Evolutionary conservation across 2,888 invertebrate species (phyloP).

Genomic region (Scotopteryx bipunctaria): DNA sequence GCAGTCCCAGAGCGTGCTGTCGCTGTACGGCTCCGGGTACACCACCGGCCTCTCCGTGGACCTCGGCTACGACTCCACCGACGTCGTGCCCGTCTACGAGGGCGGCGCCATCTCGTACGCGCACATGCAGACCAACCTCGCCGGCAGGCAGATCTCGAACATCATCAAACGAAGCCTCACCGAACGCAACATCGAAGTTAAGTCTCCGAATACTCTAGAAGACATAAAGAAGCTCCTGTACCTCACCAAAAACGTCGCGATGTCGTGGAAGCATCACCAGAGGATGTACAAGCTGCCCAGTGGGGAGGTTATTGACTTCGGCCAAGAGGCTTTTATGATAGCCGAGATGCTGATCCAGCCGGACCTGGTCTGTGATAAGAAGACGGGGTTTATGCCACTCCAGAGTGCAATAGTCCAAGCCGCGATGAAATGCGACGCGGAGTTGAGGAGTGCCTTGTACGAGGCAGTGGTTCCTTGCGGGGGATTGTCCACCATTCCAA

Average conservation of each 20-base stretch:
- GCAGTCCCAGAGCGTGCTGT: slow-evolving; percentile 58
- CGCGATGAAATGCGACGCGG: slow-evolving; percentile 57
- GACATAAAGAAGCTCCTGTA: slow-evolving; percentile 50
- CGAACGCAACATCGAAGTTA: slow-evolving; percentile 39
- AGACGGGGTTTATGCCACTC: slow-evolving; percentile 45
- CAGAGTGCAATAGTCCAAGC: slow-evolving; percentile 51
- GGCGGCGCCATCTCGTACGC: slow-evolving; percentile 62
- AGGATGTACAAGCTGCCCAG: slow-evolving; percentile 47
- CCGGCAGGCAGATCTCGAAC: slow-evolving; percentile 48
- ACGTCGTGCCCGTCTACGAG: slow-evolving; percentile 64
- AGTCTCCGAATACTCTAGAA: slow-evolving; percentile 43
- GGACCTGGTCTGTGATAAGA: slow-evolving; percentile 40
- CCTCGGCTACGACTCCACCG: slow-evolving; percentile 58
- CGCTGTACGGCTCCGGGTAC: slow-evolving; percentile 64
- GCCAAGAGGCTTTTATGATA: slow-evolving; percentile 56
- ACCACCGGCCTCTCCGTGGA: slow-evolving; percentile 69
- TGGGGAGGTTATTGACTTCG: slow-evolving; percentile 55
- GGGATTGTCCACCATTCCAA: slow-evolving; percentile 56
- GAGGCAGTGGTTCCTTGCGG: slow-evolving; percentile 59
- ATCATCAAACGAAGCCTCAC: slow-evolving; percentile 49
- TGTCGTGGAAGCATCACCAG: slow-evolving; percentile 35
- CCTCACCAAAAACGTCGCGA: slow-evolving; percentile 46
- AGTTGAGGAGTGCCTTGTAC: slow-evolving; percentile 50
- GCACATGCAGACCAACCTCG: slow-evolving; percentile 54
- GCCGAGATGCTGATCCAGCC: slow-evolving; percentile 64